Base-by-base conservation (phyloP, 2,113 vertebrate genomes). In the Megaptera novaeangliae region DNA sequence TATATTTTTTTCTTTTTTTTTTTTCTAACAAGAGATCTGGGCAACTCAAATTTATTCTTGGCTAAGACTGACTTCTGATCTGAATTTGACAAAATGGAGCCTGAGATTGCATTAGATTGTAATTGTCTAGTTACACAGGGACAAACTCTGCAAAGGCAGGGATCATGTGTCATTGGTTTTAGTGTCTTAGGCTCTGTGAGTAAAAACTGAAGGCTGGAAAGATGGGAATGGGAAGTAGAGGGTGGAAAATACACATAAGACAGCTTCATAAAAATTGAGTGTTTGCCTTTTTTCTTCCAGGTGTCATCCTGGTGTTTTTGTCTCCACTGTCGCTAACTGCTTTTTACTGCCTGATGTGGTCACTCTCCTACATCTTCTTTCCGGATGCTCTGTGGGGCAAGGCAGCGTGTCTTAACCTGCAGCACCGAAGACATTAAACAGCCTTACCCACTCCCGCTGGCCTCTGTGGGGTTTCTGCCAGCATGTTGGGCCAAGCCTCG, bases 341-440 rank as follows among this genome's bases (percentile, higher is more conserved):
- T 3, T 91, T 99, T 46, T 99, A 99, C 98, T 99, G 99, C 97
- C 98, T 99, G 95, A 94, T 99, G n/a, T 99, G 99, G 99, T 99
- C 99, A 0, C 95, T 98, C 10, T 99, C 99, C 52, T 99, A 99
- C 98, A 99, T 99, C 95, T 88, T 99, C 98, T 99, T 99, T 97
- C 99, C 99, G 9, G 99, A 98, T 1, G 98, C 98, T 29, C 93
- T 99, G 34, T 99, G 99, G 99, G 99, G 99, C 98, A 98, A 97
- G 96, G 98, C 99, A 97, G 98, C 98, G 13, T 99, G 98, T 98
- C 10, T 86, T 31, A 55, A 1, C 10, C n/a, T 20, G 25, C 10
- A 15, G 6, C 17, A 12, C 20, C 0, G 10, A 41, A 69, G 69
- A 95, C 25, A 29, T 55, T 77, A 36, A 86, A 21, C 39, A 80